Percentiles rank a stretch among this genome's conserved stretches.
Evolutionary conservation across 2,888 invertebrate species (phyloP).

Genomic region (Junonia oenone): DNA sequence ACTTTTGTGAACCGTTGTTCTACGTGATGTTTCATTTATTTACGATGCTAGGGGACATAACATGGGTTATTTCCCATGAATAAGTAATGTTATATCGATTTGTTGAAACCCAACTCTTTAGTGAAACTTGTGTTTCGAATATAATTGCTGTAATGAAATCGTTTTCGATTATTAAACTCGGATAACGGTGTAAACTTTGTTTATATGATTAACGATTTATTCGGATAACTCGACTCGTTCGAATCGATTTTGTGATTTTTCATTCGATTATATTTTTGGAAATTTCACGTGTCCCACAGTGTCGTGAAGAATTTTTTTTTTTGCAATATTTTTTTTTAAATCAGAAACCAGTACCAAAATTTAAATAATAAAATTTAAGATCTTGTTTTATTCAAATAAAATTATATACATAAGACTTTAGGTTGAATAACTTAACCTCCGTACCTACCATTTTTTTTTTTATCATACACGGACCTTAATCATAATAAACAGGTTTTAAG

Average conservation of each 20-base stretch:
- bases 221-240: background rate
- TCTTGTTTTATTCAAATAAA: no score
- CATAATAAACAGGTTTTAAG: no score
- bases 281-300: no score
- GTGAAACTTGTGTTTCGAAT: conserved; percentile 37
- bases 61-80: background rate
- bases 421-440: no score
- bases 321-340: no score
- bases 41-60: background rate
- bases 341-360: no score
- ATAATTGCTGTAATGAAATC: conserved; percentile 49
- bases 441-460: no score
- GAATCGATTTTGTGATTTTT: background rate
- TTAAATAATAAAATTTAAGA: no score
- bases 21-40: background rate
- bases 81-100: conserved; percentile 39
- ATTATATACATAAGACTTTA: no score
- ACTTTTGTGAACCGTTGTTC: background rate
- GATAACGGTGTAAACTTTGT: conserved; percentile 33
- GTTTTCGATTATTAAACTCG: conserved; percentile 32
- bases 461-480: no score
- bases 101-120: conserved; percentile 32
- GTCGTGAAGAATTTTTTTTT: no score
- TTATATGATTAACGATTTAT: conserved; percentile 9
- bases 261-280: background rate